Percentiles rank a stretch among this genome's conserved stretches.
Conservation (phyloP, 2,888 invertebrate species). For the Steromphala cineraria region DNA sequence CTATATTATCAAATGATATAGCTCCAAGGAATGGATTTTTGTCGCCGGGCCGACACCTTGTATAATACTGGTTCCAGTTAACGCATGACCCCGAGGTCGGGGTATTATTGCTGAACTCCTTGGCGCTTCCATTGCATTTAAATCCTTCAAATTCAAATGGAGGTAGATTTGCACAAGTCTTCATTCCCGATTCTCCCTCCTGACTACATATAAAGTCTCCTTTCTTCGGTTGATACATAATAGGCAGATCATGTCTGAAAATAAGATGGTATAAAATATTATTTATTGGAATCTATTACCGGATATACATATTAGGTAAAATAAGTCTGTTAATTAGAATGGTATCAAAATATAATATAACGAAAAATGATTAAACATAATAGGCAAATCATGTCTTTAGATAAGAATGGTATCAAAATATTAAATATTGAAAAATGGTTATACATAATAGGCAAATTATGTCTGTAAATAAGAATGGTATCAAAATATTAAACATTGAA, state of each 20-base stretch:
- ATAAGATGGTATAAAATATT: slow-evolving; percentile 3
- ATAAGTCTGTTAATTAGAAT: no score
- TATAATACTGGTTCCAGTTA: slow-evolving; percentile 99
- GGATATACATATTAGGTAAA: no score
- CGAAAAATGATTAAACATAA: no score
- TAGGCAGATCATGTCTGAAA: slow-evolving; percentile 59
- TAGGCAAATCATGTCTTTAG: neutral
- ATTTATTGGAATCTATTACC: no score
- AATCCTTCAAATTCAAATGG: slow-evolving; percentile 81
- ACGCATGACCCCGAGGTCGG: slow-evolving; percentile 84
- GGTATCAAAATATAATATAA: no score
- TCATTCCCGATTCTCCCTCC: slow-evolving; percentile 95
- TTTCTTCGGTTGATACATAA: slow-evolving; percentile 58
- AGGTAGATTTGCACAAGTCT: slow-evolving; percentile 79
- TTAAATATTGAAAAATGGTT: no score
- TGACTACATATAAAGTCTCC: slow-evolving; percentile 97
- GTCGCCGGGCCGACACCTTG: slow-evolving; percentile 92
- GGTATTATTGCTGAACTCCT: slow-evolving; percentile 78
- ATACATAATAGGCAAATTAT: no score
- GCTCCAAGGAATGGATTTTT: slow-evolving; percentile 99
- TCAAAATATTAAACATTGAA: no score
- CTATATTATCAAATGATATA: slow-evolving; percentile 99
- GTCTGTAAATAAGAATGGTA: no score
- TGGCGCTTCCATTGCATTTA: slow-evolving; percentile 83
- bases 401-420: no score